These are phyloP conservation scores for Kradibia gibbosae DNA, from an alignment of 1,140 invertebrate genomes.

Conservation along the genomic window DNA sequence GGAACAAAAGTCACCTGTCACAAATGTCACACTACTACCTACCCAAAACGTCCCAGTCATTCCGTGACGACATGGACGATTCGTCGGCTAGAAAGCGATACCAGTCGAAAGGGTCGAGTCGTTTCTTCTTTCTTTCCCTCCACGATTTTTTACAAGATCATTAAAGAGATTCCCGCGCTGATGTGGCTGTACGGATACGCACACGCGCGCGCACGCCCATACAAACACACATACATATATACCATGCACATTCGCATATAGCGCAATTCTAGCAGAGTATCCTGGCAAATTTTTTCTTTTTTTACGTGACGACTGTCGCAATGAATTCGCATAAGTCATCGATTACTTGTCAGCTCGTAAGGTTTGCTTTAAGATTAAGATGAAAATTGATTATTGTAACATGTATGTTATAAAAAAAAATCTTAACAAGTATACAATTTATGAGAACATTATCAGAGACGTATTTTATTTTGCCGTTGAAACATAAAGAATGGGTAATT, in stretches of 20 bases:
- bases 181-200: neutral
- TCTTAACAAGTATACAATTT: neutral
- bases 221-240: too few species aligned
- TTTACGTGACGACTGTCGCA: neutral
- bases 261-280: neutral
- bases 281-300: slow-evolving; percentile 13
- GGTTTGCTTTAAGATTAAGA: slow-evolving; percentile 27
- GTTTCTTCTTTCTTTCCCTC: slow-evolving; percentile 22
- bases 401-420: neutral
- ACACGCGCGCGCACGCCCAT: neutral
- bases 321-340: slow-evolving; percentile 35
- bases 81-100: slow-evolving; percentile 34
- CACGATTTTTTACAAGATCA: slow-evolving; percentile 45
- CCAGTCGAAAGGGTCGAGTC: neutral
- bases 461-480: neutral
- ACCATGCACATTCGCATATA: neutral
- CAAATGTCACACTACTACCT: slow-evolving; percentile 42
- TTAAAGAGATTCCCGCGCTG: slow-evolving; percentile 47
- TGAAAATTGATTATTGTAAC: slow-evolving; percentile 31
- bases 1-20: slow-evolving; percentile 49
- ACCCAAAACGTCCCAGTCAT: slow-evolving; percentile 40
- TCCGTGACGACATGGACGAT: slow-evolving; percentile 18
- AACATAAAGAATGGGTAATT: neutral
- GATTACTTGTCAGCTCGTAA: slow-evolving; percentile 18
- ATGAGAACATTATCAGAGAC: neutral